Conservation (phyloP, 2,888 invertebrate species). For the Diploptera punctata region DNA sequence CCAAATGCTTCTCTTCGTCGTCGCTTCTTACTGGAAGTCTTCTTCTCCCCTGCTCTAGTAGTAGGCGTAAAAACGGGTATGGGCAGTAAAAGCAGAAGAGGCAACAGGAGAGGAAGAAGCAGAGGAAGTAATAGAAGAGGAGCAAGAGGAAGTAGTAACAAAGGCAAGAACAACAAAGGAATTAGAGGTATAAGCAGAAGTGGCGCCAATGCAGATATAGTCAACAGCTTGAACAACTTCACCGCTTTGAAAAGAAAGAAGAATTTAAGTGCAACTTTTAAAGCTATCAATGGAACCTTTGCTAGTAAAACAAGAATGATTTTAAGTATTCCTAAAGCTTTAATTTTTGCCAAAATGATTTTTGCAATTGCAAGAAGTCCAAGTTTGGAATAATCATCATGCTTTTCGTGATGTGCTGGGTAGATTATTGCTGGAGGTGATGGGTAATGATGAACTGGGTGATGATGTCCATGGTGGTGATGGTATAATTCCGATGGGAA, state of each 20-base stretch:
- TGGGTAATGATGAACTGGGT: slow-evolving; percentile 3
- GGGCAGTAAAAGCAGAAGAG: slow-evolving; percentile 27
- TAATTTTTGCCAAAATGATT: slow-evolving; percentile 35
- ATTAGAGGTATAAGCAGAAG: slow-evolving; percentile 29
- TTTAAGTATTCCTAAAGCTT: slow-evolving; percentile 33
- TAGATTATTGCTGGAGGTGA: slow-evolving; percentile 13
- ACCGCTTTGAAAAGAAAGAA: slow-evolving; percentile 35
- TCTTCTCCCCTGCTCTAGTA: background rate
- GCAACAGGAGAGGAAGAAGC: slow-evolving; percentile 29
- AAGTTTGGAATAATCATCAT: slow-evolving; percentile 31
- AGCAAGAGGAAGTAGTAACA: slow-evolving; percentile 21
- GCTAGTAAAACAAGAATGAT: slow-evolving; percentile 26
- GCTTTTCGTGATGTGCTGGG: slow-evolving; percentile 14
- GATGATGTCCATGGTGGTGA: slow-evolving; percentile 6
- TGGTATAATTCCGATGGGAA: background rate
- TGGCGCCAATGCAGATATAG: slow-evolving; percentile 20
- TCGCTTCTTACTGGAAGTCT: no score
- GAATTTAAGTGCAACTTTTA: slow-evolving; percentile 37
- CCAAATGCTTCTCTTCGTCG: background rate
- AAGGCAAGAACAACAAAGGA: slow-evolving; percentile 27
- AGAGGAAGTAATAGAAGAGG: slow-evolving; percentile 28
- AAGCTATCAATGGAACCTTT: slow-evolving; percentile 32
- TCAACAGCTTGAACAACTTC: slow-evolving; percentile 32
- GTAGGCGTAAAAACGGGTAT: slow-evolving; percentile 25
- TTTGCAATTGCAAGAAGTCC: slow-evolving; percentile 38